These are phyloP conservation scores for Bombus vancouverensis DNA, from an alignment of 1,140 invertebrate species.

Conservation along the genomic window DNA sequence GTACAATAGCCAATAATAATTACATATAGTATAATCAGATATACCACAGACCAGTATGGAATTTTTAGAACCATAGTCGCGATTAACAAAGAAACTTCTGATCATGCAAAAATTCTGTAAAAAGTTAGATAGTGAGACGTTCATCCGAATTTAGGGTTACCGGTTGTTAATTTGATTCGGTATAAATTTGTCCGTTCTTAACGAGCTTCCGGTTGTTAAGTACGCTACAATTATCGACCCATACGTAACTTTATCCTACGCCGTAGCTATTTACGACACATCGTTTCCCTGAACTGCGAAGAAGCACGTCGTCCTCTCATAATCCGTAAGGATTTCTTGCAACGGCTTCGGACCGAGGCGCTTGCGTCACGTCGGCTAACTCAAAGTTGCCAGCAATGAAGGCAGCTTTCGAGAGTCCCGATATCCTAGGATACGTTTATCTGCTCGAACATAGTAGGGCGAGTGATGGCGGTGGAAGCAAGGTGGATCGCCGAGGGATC, in stretches of 20 bases:
- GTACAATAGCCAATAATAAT: neutral
- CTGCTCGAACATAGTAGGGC: slow-evolving; percentile 59
- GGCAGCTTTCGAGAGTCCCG: slow-evolving; percentile 43
- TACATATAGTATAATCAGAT: too few relatives aligned
- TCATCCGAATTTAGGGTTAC: neutral
- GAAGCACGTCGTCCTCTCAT: slow-evolving; percentile 50
- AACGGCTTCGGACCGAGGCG: slow-evolving; percentile 26
- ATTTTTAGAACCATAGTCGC: neutral
- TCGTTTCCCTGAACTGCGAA: neutral
- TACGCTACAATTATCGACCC: slow-evolving; percentile 4
- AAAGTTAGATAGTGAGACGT: neutral
- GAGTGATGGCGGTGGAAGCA: slow-evolving; percentile 68
- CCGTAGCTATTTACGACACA: slow-evolving; percentile 15
- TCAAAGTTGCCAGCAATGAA: slow-evolving; percentile 61
- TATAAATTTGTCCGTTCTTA: neutral
- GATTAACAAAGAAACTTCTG: neutral
- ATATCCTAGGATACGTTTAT: slow-evolving; percentile 72
- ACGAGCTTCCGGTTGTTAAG: neutral
- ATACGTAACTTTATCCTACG: slow-evolving; percentile 36
- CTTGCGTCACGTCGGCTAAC: slow-evolving; percentile 53
- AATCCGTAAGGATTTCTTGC: slow-evolving; percentile 61
- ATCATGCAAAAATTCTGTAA: too few relatives aligned
- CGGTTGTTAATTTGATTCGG: neutral
- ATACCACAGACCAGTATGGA: too few relatives aligned
- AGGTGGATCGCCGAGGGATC: slow-evolving; percentile 78